Evolutionary conservation across 2,888 invertebrate species (phyloP).

Genomic region (Agriopis leucophaearia): DNA sequence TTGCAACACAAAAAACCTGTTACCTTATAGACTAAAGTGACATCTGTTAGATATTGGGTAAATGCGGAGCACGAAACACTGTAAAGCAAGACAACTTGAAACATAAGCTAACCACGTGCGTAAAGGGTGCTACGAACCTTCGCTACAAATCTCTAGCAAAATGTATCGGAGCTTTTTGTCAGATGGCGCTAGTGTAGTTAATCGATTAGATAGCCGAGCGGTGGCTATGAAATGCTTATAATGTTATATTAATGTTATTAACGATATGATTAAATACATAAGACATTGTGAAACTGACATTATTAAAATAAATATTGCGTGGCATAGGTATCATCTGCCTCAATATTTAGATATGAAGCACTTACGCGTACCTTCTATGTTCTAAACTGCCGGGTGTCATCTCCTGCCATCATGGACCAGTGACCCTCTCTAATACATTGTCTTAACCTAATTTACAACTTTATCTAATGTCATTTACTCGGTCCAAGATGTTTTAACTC

Average conservation of each 20-base stretch:
- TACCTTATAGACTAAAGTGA: constrained; percentile 6
- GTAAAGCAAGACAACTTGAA: constrained; percentile 11
- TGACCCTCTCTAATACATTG: too few relatives aligned
- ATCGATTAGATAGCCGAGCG: constrained; percentile 20
- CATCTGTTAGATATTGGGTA: constrained; percentile 12
- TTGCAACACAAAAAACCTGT: not conserved
- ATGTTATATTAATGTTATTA: not conserved
- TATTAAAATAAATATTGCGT: not conserved
- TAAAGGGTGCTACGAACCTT: constrained; percentile 1
- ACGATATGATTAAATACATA: not conserved
- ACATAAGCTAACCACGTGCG: not conserved
- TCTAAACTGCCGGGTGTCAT: not conserved
- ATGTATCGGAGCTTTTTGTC: constrained; percentile 23
- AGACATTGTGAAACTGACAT: not conserved
- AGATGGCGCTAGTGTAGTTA: constrained; percentile 36
- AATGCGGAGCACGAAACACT: constrained; percentile 1
- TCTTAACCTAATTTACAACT: too few relatives aligned
- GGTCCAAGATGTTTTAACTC: too few relatives aligned
- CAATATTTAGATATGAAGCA: not conserved
- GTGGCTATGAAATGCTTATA: not conserved
- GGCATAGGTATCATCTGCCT: not conserved
- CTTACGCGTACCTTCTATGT: not conserved
- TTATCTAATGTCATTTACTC: too few relatives aligned
- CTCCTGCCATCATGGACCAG: too few relatives aligned
- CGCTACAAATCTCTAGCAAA: constrained; percentile 2